Conservation (phyloP, 2,113 vertebrate species). For the Aviceda subcristata region DNA sequence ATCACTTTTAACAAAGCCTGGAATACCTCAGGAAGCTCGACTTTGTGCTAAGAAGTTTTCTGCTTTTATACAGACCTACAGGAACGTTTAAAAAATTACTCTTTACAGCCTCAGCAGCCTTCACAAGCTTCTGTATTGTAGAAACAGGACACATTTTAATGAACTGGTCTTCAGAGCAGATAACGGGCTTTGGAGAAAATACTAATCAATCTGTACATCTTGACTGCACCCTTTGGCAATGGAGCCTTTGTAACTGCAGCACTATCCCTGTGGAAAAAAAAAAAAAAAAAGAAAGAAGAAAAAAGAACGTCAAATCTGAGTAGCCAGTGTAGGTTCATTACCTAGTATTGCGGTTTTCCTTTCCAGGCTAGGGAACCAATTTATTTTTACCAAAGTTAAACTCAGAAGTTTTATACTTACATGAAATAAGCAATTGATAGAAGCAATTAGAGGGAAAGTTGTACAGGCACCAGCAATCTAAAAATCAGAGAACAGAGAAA, state of each 20-base stretch:
- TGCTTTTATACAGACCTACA: background rate
- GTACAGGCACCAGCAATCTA: background rate
- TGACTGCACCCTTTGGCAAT: background rate
- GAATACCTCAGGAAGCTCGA: background rate
- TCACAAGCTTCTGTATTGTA: background rate
- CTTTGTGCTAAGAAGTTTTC: background rate
- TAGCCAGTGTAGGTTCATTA: background rate
- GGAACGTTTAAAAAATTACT: background rate
- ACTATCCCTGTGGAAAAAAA: background rate
- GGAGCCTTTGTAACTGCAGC: background rate
- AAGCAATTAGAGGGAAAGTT: constrained; percentile 3
- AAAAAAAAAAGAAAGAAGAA: background rate
- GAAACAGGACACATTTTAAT: background rate
- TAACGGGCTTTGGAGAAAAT: background rate
- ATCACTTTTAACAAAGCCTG: background rate
- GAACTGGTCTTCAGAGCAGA: background rate
- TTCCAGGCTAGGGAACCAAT: background rate
- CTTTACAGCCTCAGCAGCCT: background rate
- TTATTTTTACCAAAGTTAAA: constrained; percentile 22
- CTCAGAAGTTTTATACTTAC: background rate
- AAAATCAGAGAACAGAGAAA: background rate
- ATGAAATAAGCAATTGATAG: background rate
- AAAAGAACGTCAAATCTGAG: background rate
- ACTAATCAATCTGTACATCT: background rate
- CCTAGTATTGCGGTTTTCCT: background rate